Base-by-base conservation (phyloP, 2,797 vertebrate species). In the Siniperca obscura region DNA sequence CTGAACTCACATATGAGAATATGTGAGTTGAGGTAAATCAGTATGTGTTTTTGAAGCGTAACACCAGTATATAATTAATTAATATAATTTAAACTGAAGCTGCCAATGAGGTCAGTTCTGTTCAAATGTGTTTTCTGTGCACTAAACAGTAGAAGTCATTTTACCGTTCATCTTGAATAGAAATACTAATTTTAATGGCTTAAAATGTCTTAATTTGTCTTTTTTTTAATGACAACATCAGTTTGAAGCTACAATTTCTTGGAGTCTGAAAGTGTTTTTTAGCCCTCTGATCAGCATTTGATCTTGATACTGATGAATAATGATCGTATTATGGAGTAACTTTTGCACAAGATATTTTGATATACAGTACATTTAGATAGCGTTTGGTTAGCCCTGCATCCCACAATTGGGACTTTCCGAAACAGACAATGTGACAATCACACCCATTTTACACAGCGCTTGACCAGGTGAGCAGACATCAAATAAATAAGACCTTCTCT, bases 21-120 rank as follows among this genome's bases (percentile, higher is more conserved):
- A 46, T 68, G 34, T 55, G 62, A 34, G n/a, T 40, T 7, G 42
- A 78, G 53, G 78, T 53, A 22, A 10, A 53, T 46, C 22, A 40
- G 30, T 25, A 2, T 25, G 4, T 21, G 11, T 67, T 66, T 62
- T 19, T 40, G 16, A 59, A 30, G 61, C 2, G 3, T 0, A 22
- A 22, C 9, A 2, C 17, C 36, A 69, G 34, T 27, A 17, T 21
- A 22, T 71, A 30, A 30, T 30, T 30, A 30, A 30, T 38, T 7
- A 38, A 9, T 38, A 6, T 40, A 40, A 40, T 59, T 64, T 48
- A 11, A 61, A 57, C 56, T 30, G 36, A 50, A 67, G n/a, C 30
- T 61, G 53, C 50, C 50, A 61, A 1, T 30, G 21, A 70, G 9
- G 22, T 50, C n/a, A 64, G 2, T 22, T 34, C 19, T 30, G n/a